phyloP scores from a whole-genome alignment of 2,113 vertebrate genomes.

The Heptranchias perlo region DNA sequence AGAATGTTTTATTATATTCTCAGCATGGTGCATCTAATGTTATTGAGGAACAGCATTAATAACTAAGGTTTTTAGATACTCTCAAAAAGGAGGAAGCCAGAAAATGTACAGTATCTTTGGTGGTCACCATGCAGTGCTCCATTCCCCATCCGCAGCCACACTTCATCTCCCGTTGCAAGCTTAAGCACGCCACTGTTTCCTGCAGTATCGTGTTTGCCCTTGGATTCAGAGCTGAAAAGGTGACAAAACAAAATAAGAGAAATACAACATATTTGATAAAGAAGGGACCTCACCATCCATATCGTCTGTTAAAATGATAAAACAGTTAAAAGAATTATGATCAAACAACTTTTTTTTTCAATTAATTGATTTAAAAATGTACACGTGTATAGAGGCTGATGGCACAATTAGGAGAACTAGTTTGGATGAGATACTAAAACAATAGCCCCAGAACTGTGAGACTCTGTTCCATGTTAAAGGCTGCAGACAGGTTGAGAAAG shows the following conservation, averaged over 20 bases:
- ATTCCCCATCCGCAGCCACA: conserved; percentile 72
- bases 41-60: not conserved
- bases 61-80: conserved; percentile 52
- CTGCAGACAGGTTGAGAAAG: not conserved
- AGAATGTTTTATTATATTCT: not conserved
- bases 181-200: conserved; percentile 71
- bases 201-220: conserved; percentile 71
- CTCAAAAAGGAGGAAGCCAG: conserved; percentile 75
- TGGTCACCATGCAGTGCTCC: conserved; percentile 72
- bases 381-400: not conserved
- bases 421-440: not conserved
- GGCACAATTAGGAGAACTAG: not conserved
- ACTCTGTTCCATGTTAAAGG: not conserved
- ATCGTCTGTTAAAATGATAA: not conserved
- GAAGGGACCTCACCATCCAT: not conserved
- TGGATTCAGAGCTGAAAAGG: conserved; percentile 64
- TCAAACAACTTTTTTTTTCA: not conserved
- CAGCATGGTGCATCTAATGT: not conserved
- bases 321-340: not conserved
- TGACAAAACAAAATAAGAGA: conserved; percentile 15
- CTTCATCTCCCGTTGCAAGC: conserved; percentile 68
- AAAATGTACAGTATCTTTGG: conserved; percentile 72
- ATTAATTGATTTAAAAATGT: not conserved
- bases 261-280: not conserved
- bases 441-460: not conserved